phyloP scores from a whole-genome alignment of 2,113 vertebrate species.

The Eupsittula cactorum region DNA sequence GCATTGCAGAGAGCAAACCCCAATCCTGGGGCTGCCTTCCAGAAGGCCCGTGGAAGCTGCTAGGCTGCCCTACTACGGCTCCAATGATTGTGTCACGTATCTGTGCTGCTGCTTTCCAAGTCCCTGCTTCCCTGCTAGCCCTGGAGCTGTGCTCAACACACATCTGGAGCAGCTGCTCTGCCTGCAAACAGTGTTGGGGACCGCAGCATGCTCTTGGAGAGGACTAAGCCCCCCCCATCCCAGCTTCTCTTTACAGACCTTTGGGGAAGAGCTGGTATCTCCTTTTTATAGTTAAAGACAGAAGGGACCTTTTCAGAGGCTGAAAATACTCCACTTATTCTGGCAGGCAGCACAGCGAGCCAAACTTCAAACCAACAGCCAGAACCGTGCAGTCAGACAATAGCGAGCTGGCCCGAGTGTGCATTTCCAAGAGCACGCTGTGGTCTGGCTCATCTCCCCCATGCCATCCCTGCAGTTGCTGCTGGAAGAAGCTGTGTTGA shows the following conservation, averaged over 20 bases:
- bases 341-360: background rate
- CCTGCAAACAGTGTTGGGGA: background rate
- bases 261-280: background rate
- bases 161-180: conserved; percentile 19
- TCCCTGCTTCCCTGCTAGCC: background rate
- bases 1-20: background rate
- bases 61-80: background rate
- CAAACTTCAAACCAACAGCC: background rate
- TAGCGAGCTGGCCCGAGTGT: background rate
- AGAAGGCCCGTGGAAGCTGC: background rate
- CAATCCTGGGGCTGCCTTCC: background rate
- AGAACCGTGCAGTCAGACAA: conserved; percentile 41
- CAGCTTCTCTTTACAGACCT: background rate
- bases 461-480: background rate
- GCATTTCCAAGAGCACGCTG: background rate
- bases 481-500: background rate
- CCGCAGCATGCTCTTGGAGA: accelerated
- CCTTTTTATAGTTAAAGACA: background rate
- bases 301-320: background rate
- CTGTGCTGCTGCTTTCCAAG: background rate
- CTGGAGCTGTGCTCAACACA: background rate
- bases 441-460: background rate
- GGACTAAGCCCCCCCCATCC: background rate
- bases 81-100: background rate
- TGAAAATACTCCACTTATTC: conserved; percentile 19